Evolutionary conservation across 2,113 vertebrate genomes (phyloP), one percentile per base, ranked within the genome.

Genomic region (Struthidea cinerea): DNA sequence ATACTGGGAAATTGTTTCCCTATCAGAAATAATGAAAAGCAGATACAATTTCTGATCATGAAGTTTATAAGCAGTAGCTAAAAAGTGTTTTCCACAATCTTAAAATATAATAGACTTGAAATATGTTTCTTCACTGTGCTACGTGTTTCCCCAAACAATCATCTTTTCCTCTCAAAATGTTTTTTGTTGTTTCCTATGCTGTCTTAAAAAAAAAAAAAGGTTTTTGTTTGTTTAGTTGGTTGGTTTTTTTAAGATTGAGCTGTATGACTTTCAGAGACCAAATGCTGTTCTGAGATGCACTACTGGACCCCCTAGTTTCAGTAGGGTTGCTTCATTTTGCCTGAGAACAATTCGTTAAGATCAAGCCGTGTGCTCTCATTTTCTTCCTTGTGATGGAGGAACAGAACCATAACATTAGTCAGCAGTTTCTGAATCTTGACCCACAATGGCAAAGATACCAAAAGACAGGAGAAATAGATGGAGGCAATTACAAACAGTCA

Each of bases 401-500:
- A 49, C 82, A 90, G 96, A 93, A 75, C 91, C 80, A 11, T 90
- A 94, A 86, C 96, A 96, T 98, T 98, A 98, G 98, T 98, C 98
- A 98, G 98, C 98, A 98, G 84, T 98, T 98, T 97, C 96, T 96
- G 96, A 97, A 97, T 98, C 97, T 93, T 97, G 98, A 98, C 96
- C 97, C 94, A 94, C 97, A 97, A 96, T 96, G 93, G 94, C 93
- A 97, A 95, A 98, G 98, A 97, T 97, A 98, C 91, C 60, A 13
- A 22, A 68, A 97, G 98, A 98, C 98, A 98, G 96, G 96, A 96
- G 91, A 98, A 98, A 98, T 98, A 98, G 98, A 98, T 98, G 97
- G 97, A 97, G 97, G 98, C 97, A 98, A 98, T 98, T 98, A 98
- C 95, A 97, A 98, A 94, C 93, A 97, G 97, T 95, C 83, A 61